Percentiles rank a stretch among this genome's conserved stretches.
Conservation (phyloP, 2,113 vertebrate genomes). For the Todiramphus chloris region DNA sequence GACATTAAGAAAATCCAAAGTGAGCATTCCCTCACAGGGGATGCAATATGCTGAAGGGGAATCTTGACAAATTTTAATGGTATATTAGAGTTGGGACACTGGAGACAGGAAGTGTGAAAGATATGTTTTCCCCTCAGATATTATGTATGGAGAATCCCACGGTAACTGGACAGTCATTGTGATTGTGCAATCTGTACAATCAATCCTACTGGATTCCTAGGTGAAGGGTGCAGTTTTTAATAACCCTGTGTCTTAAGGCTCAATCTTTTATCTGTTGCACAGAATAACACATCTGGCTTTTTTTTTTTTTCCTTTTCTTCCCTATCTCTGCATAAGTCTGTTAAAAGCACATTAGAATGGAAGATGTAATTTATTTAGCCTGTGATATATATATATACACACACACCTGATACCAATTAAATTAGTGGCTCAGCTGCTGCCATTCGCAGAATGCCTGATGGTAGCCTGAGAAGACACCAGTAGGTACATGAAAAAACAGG, state of each 20-base stretch:
- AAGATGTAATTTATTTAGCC: background rate
- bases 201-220: slow-evolving; percentile 41
- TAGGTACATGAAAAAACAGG: background rate
- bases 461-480: background rate
- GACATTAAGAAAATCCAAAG: slow-evolving; percentile 13
- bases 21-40: background rate
- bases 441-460: background rate
- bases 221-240: slow-evolving; percentile 51
- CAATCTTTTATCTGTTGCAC: slow-evolving; percentile 9
- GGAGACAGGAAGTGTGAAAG: slow-evolving; percentile 54
- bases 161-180: slow-evolving; percentile 11
- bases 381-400: background rate
- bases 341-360: background rate
- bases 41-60: slow-evolving; percentile 26
- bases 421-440: background rate
- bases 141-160: background rate
- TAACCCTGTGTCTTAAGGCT: background rate
- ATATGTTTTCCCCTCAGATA: slow-evolving; percentile 21
- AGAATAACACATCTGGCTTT: background rate
- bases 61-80: slow-evolving; percentile 46
- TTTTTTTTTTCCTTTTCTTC: too few species aligned
- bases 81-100: slow-evolving; percentile 34
- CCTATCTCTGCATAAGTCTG: background rate
- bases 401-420: background rate
- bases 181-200: slow-evolving; percentile 13